Percentiles rank a stretch among this genome's conserved stretches.
These are phyloP conservation scores for Melopsittacus undulatus DNA, from an alignment of 2,797 vertebrate species.

Conservation along the genomic window DNA sequence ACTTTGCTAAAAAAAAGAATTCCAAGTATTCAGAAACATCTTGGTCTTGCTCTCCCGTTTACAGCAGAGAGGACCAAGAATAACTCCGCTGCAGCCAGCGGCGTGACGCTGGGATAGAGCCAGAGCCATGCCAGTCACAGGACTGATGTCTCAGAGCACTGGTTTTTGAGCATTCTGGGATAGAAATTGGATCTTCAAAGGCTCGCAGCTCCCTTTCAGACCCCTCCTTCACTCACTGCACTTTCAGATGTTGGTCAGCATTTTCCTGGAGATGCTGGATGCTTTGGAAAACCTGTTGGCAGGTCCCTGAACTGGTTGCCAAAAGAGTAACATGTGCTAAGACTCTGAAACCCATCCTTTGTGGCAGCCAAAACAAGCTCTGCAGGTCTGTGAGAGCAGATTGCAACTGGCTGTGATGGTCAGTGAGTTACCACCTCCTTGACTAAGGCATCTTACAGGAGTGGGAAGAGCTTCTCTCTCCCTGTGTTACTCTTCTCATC, in stretches of 20 bases:
- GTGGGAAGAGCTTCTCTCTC: background rate
- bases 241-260: background rate
- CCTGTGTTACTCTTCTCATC: background rate
- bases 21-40: background rate
- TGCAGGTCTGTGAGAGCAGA: background rate
- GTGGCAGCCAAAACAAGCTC: background rate
- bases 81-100: background rate
- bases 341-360: background rate
- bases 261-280: fast-evolving
- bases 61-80: background rate
- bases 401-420: background rate
- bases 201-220: background rate
- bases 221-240: background rate
- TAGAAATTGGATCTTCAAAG: slow-evolving; percentile 1
- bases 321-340: background rate
- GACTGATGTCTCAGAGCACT: background rate
- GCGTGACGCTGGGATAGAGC: background rate
- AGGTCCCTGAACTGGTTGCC: background rate
- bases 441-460: background rate
- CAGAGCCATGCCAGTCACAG: background rate
- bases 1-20: background rate
- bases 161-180: background rate
- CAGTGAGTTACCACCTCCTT: background rate
- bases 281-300: background rate
- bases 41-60: background rate